These are phyloP conservation scores for Xestia rhomboidea DNA, from an alignment of 2,888 invertebrate species.

Conservation along the genomic window DNA sequence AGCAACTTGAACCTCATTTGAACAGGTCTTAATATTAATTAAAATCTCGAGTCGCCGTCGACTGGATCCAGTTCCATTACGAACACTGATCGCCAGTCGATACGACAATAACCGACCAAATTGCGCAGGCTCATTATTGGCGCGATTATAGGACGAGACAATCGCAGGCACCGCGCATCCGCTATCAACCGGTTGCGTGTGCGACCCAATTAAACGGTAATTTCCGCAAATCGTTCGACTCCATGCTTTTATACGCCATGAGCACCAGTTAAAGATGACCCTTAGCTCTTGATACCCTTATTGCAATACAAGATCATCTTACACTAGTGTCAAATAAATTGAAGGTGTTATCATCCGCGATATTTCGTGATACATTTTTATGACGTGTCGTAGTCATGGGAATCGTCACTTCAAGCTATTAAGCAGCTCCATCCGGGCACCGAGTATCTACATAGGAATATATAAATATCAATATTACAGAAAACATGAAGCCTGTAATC, in stretches of 20 bases:
- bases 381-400: slow-evolving; percentile 30
- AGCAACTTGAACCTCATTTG: slow-evolving; percentile 55
- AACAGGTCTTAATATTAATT: slow-evolving; percentile 66
- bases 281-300: not conserved
- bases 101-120: slow-evolving; percentile 56
- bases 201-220: slow-evolving; percentile 74
- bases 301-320: slow-evolving; percentile 28
- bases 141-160: slow-evolving; percentile 54
- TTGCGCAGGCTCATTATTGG: slow-evolving; percentile 46
- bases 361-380: slow-evolving; percentile 59
- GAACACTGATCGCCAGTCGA: slow-evolving; percentile 44
- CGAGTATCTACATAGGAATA: not conserved
- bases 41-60: slow-evolving; percentile 54
- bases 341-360: slow-evolving; percentile 65
- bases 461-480: not conserved
- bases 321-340: slow-evolving; percentile 68
- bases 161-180: slow-evolving; percentile 55
- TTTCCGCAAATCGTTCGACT: slow-evolving; percentile 72
- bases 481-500: not conserved
- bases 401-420: slow-evolving; percentile 8
- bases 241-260: slow-evolving; percentile 60
- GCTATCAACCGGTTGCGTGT: slow-evolving; percentile 54
- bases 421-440: slow-evolving; percentile 6
- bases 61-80: slow-evolving; percentile 56
- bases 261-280: slow-evolving; percentile 26